phyloP scores from a whole-genome alignment of 64 coral and sea anemone species.

The Astreopora myriophthalma region DNA sequence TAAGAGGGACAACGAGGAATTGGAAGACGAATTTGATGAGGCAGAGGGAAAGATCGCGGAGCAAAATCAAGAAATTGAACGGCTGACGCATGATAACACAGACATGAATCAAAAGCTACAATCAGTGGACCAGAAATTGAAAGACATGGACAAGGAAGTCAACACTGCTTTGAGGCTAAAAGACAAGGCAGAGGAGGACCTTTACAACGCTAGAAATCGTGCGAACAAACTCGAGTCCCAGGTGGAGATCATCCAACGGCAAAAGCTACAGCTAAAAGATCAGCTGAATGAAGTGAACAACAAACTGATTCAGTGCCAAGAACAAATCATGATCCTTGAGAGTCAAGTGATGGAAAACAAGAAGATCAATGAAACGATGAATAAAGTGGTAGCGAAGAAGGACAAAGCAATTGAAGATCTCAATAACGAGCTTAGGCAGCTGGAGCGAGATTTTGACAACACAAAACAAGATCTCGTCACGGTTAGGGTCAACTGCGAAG shows the following conservation, averaged over 20 bases:
- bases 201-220: constrained; percentile 65
- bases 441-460: constrained; percentile 77
- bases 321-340: constrained; percentile 84
- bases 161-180: constrained; percentile 69
- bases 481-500: constrained; percentile 71
- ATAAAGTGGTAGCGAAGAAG: constrained; percentile 78
- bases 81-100: constrained; percentile 71
- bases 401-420: constrained; percentile 86
- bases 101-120: constrained; percentile 56
- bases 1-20: constrained; percentile 84
- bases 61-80: constrained; percentile 82
- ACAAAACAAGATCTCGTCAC: constrained; percentile 82
- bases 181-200: constrained; percentile 78
- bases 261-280: constrained; percentile 84
- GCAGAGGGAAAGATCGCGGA: constrained; percentile 64
- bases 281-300: constrained; percentile 73
- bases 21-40: constrained; percentile 80
- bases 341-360: constrained; percentile 89
- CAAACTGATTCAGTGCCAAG: constrained; percentile 76
- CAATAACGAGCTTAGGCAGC: constrained; percentile 57
- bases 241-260: constrained; percentile 76
- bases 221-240: constrained; percentile 84
- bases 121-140: constrained; percentile 68
- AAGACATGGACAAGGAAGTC: constrained; percentile 74
- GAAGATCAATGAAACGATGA: constrained; percentile 93